Evolutionary conservation across 2,113 vertebrate genomes (phyloP).

Genomic region (Phaetusa simplex): DNA sequence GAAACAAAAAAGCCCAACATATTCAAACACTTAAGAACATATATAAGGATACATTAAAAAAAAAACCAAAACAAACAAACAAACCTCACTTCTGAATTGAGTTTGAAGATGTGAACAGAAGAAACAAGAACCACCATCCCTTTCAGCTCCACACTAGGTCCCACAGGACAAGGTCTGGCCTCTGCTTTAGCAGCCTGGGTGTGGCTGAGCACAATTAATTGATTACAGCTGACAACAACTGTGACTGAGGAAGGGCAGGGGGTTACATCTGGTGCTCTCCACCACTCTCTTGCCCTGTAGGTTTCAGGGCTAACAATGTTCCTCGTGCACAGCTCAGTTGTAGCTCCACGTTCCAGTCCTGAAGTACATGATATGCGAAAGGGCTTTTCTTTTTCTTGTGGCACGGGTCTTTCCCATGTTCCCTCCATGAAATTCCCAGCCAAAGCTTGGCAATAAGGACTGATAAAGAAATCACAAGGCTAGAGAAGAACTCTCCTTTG

Average conservation of each 20-base stretch:
- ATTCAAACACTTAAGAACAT: neutral
- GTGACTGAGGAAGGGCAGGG: neutral
- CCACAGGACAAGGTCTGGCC: neutral
- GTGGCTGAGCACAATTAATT: neutral
- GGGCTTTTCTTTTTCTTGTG: neutral
- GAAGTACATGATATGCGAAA: neutral
- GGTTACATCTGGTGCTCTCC: neutral
- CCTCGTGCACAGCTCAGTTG: neutral
- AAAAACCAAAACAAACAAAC: neutral
- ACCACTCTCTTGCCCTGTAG: neutral
- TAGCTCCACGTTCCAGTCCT: neutral
- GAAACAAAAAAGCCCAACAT: neutral
- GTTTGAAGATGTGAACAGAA: neutral
- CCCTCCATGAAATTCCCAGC: neutral
- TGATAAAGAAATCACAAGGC: neutral
- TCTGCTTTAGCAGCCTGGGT: neutral
- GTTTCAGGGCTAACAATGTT: neutral
- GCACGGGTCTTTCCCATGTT: neutral
- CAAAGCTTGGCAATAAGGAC: neutral
- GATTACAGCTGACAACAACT: slow-evolving; percentile 38
- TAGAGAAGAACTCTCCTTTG: neutral
- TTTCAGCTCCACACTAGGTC: neutral
- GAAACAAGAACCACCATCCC: neutral
- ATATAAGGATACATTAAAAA: neutral
- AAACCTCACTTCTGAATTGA: neutral